Base-by-base conservation (phyloP, 2,797 vertebrate genomes). In the Phylloscopus collybita region DNA sequence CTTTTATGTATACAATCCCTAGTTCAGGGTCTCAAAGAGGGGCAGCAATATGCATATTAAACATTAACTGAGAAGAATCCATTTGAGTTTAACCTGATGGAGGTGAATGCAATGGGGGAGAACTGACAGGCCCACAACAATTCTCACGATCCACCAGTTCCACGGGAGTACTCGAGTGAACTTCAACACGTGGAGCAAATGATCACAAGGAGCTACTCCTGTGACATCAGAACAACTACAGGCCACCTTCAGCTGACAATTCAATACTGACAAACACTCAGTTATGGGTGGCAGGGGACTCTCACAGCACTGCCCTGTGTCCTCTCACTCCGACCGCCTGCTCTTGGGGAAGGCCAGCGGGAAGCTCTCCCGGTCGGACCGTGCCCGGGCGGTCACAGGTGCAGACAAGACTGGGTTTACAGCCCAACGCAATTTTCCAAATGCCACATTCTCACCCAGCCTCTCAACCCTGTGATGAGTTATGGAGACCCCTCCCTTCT, bases 321-420 rank as follows among this genome's bases (percentile, higher is more conserved):
- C 36, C 61, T 9, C 59, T 34, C 30, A 0, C 67, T 50, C 59
- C 0, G 0, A 15, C 8, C 0, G 7, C 36, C 22, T 19, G 10
- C 73, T 29, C 19, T 16, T 38, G 38, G 0, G 17, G 65, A 27
- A 30, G 66, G 82, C 1, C 47, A n/a, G 47, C 0, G 0, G 50
- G 89, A 34, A 57, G 51, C 38, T 16, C 26, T 65, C 66, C 8
- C 53, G 6, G 50, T 0, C 1, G 3, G 30, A 18, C 44, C 6
- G 53, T 2, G 2, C 1, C 2, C 2, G 1, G 38, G 23, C 0
- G 0, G 19, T 6, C 32, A 9, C 22, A 11, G 19, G 5, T 5
- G 53, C 64, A n/a, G 16, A 40, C 1, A 1, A 13, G 36, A 5
- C 22, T 29, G 65, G 13, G 13, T 60, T 59, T 49, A 30, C 23